Conservation (phyloP, 2,113 vertebrate genomes). For the Alouatta palliata region DNA sequence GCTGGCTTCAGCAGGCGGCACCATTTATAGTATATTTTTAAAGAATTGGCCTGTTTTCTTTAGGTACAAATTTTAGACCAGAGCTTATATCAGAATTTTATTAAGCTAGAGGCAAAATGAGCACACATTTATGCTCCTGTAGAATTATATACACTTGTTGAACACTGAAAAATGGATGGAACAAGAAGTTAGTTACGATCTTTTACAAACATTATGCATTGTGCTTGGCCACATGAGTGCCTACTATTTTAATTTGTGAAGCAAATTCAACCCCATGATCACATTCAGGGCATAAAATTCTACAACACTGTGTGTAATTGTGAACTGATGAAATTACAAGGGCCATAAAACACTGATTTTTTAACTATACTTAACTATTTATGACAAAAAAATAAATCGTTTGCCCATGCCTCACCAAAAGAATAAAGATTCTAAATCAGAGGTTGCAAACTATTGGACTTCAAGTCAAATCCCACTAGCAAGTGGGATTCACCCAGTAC, state of each 20-base stretch:
- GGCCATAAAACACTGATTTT: background rate
- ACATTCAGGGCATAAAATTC: background rate
- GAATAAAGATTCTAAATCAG: background rate
- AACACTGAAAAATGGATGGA: background rate
- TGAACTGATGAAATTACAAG: constrained; percentile 1
- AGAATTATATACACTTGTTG: background rate
- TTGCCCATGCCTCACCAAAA: background rate
- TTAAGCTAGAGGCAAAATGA: background rate
- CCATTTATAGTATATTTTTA: background rate
- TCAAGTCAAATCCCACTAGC: background rate
- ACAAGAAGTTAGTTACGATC: background rate
- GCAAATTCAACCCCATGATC: background rate
- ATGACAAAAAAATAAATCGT: background rate
- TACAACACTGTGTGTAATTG: background rate
- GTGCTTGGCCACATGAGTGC: background rate
- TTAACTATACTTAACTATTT: background rate
- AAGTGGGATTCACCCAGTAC: background rate
- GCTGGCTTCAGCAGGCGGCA: constrained; percentile 54
- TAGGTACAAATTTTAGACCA: background rate
- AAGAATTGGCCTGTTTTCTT: background rate
- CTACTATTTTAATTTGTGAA: background rate
- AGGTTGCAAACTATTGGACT: background rate
- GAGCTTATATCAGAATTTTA: background rate
- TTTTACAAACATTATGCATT: background rate
- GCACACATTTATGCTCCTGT: background rate